These are phyloP conservation scores for Eufriesea mexicana DNA, from an alignment of 1,140 invertebrate species.

Conservation along the genomic window DNA sequence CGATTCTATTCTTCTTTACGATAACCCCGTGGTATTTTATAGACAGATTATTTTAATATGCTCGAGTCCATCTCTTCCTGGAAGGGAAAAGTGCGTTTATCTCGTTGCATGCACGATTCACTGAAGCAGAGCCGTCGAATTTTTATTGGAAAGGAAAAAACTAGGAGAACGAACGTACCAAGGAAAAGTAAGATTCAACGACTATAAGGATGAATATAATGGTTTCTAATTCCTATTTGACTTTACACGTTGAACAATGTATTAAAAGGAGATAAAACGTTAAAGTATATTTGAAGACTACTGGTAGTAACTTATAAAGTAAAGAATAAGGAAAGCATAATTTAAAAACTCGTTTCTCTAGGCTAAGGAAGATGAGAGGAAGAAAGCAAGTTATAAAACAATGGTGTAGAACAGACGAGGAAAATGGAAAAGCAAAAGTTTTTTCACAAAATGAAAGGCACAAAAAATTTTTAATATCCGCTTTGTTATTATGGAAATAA, in stretches of 20 bases:
- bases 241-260: neutral
- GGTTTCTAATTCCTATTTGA: neutral
- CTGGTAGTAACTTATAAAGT: neutral
- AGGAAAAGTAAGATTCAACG: neutral
- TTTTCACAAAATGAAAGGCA: neutral
- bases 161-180: neutral
- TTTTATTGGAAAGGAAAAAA: neutral
- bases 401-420: neutral
- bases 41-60: constrained; percentile 31
- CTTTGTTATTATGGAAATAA: neutral
- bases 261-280: neutral
- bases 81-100: neutral
- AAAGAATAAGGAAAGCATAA: neutral
- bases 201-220: neutral
- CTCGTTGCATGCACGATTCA: constrained; percentile 8
- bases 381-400: neutral
- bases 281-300: neutral
- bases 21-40: constrained; percentile 40
- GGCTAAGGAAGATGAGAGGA: neutral
- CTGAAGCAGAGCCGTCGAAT: constrained; percentile 16
- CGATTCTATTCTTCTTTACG: constrained; percentile 36
- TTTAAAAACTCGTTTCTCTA: neutral
- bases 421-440: neutral
- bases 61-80: neutral
- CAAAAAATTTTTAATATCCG: neutral